A percentile compares a stretch with the other conserved stretches of the same genome.
Conservation (phyloP, 64 coral and sea anemone species). For the Pocillopora damicornis region DNA sequence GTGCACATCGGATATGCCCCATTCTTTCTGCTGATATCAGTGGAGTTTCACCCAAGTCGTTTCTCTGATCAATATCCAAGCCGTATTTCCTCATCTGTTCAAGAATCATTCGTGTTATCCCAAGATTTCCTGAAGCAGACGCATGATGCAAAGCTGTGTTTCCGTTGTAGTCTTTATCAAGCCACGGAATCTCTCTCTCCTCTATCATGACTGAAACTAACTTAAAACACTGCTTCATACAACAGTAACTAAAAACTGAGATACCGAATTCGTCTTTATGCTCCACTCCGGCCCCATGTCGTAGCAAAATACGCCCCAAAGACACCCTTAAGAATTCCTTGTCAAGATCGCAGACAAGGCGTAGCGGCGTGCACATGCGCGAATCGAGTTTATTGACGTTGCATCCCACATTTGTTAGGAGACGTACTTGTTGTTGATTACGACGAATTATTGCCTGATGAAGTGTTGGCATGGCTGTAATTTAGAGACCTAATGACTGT, state of each 20-base stretch:
- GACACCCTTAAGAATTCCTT: constrained; percentile 21
- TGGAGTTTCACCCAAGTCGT: constrained; percentile 40
- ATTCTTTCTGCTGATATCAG: constrained; percentile 41
- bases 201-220: constrained; percentile 25
- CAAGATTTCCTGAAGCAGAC: constrained; percentile 14
- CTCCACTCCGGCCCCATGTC: background rate
- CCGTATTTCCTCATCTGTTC: constrained; percentile 39
- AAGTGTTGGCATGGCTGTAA: constrained; percentile 4
- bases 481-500: background rate
- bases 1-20: constrained; percentile 23
- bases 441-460: constrained; percentile 47
- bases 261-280: constrained; percentile 21
- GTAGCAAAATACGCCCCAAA: constrained; percentile 36
- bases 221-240: constrained; percentile 16
- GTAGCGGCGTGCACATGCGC: constrained; percentile 46
- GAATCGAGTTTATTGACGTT: constrained; percentile 50
- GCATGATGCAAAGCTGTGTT: constrained; percentile 47
- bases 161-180: constrained; percentile 39
- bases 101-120: constrained; percentile 23
- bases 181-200: constrained; percentile 37
- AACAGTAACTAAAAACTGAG: constrained; percentile 41
- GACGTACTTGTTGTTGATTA: constrained; percentile 17
- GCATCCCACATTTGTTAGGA: constrained; percentile 29
- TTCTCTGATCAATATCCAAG: constrained; percentile 31
- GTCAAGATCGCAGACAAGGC: constrained; percentile 28